Conservation (phyloP, 2,797 vertebrate species). For the Philypnodon macrostomus region DNA sequence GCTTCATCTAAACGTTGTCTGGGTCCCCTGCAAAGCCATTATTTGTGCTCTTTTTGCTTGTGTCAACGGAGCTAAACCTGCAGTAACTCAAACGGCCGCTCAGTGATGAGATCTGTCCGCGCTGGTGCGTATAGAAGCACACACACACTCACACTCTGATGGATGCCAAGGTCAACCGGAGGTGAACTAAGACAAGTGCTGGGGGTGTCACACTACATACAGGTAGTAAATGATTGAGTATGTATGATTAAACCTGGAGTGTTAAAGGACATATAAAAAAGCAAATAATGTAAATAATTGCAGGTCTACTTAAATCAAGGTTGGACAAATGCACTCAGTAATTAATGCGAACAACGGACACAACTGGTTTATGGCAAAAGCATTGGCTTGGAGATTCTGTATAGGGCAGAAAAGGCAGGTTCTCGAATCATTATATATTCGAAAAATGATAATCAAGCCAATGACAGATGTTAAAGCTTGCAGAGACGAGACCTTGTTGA, state of each 20-base stretch:
- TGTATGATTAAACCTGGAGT: too few species aligned
- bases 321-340: too few species aligned
- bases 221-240: too few species aligned
- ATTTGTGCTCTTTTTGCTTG: constrained; percentile 14
- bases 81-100: constrained; percentile 59
- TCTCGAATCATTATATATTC: too few species aligned
- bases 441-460: neutral
- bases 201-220: constrained; percentile 2
- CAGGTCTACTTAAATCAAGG: too few species aligned
- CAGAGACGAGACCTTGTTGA: constrained; percentile 23
- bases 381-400: too few species aligned
- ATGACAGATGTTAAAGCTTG: neutral
- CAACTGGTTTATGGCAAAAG: too few species aligned
- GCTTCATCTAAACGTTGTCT: constrained; percentile 37
- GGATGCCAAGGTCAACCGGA: constrained; percentile 27
- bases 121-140: constrained; percentile 16
- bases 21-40: constrained; percentile 41
- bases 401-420: too few species aligned
- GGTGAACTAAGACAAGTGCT: constrained; percentile 23
- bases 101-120: constrained; percentile 54
- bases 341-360: too few species aligned
- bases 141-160: constrained; percentile 1
- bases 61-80: constrained; percentile 29
- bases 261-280: too few species aligned
- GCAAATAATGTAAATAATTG: neutral